Evolutionary conservation across 2,797 vertebrate species (phyloP).

Genomic region (Acanthis flammea): DNA sequence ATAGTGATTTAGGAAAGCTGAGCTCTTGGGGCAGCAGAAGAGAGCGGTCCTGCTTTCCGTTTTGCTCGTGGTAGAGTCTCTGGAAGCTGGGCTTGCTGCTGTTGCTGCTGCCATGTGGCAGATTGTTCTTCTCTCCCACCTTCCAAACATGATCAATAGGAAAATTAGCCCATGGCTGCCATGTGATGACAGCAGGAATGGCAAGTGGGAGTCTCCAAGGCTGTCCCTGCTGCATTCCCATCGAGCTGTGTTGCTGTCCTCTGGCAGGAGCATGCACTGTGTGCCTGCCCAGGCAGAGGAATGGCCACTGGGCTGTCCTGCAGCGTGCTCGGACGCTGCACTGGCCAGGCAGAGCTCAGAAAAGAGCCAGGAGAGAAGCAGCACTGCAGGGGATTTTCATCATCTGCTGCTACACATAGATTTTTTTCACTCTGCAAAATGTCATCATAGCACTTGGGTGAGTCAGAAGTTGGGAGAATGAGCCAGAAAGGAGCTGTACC

Average conservation of each 20-base stretch:
- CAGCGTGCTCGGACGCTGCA: rapidly evolving
- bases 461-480: conserved; percentile 25
- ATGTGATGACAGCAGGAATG: background rate
- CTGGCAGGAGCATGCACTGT: rapidly evolving
- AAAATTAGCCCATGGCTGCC: background rate
- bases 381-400: background rate
- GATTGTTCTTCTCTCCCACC: background rate
- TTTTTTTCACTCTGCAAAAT: background rate
- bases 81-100: background rate
- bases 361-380: background rate
- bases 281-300: background rate
- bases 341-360: background rate
- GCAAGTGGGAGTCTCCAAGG: background rate
- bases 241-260: background rate
- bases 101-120: background rate
- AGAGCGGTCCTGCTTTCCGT: background rate
- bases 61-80: background rate
- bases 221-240: background rate
- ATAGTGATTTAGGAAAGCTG: background rate
- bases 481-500: background rate
- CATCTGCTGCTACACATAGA: background rate
- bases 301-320: rapidly evolving
- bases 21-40: background rate
- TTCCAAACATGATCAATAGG: background rate
- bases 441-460: background rate